These are phyloP conservation scores for Cataglyphis rosenhaueri DNA, from an alignment of 2,888 invertebrate genomes.

Conservation along the genomic window DNA sequence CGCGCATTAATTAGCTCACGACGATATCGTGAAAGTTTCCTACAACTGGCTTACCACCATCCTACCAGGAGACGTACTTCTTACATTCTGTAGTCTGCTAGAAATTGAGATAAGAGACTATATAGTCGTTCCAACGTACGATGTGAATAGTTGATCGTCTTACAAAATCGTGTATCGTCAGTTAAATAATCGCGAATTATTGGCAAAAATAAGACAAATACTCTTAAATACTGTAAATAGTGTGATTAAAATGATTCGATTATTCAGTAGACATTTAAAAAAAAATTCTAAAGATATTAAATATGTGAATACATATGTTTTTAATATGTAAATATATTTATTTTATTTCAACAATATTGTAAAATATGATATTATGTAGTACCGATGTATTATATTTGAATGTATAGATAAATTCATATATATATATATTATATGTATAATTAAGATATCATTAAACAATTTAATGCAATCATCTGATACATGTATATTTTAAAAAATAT, in stretches of 20 bases:
- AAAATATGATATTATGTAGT: neutral
- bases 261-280: neutral
- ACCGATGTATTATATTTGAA: neutral
- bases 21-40: slow-evolving; percentile 76
- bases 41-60: slow-evolving; percentile 67
- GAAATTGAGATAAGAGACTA: slow-evolving; percentile 73
- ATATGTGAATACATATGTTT: neutral
- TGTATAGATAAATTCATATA: neutral
- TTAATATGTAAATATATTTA: neutral
- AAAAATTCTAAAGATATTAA: neutral
- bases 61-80: slow-evolving; percentile 67
- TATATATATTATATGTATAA: neutral
- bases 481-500: neutral
- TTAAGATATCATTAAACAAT: neutral
- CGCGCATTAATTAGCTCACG: slow-evolving; percentile 77
- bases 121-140: neutral
- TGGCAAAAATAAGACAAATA: slow-evolving; percentile 9
- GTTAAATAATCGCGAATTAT: slow-evolving; percentile 17
- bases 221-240: neutral
- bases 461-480: neutral
- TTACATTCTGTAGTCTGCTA: slow-evolving; percentile 62
- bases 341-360: neutral
- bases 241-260: neutral
- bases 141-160: slow-evolving; percentile 32
- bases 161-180: neutral